A percentile compares a stretch with the other conserved stretches of the same genome.
These are phyloP conservation scores for Mesoclemmys tuberculata DNA, from an alignment of 2,113 vertebrate genomes.

Conservation along the genomic window DNA sequence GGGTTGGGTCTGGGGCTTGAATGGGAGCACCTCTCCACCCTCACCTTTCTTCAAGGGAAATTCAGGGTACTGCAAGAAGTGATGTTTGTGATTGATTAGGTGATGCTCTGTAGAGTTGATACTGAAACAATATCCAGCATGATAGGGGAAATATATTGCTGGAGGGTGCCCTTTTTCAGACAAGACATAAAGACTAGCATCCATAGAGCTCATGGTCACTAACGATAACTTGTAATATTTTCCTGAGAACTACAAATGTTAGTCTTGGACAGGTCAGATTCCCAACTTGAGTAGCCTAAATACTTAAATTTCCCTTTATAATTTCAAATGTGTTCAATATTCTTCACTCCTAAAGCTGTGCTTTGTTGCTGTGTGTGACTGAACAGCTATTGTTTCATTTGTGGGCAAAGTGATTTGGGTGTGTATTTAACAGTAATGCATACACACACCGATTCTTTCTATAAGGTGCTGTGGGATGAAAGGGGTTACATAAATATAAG, in stretches of 20 bases:
- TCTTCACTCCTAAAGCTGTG: neutral
- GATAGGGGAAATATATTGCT: slow-evolving; percentile 40
- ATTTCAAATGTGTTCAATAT: neutral
- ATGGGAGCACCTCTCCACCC: neutral
- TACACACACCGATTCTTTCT: neutral
- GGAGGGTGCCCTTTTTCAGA: slow-evolving; percentile 19
- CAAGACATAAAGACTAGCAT: slow-evolving; percentile 24
- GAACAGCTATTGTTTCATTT: neutral
- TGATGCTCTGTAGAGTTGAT: slow-evolving; percentile 21
- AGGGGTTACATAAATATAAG: neutral
- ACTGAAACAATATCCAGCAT: slow-evolving; percentile 40
- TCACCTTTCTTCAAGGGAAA: neutral
- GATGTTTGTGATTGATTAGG: slow-evolving; percentile 26
- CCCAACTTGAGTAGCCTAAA: neutral
- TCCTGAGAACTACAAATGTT: neutral
- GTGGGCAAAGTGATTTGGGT: neutral
- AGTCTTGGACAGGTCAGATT: too few relatives aligned
- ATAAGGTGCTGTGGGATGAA: neutral
- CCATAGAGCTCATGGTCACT: neutral
- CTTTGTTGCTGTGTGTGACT: neutral
- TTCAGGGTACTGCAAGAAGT: slow-evolving; percentile 33
- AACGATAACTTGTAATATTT: neutral
- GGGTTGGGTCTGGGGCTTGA: neutral
- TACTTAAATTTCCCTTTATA: slow-evolving; percentile 26
- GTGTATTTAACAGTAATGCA: neutral